A percentile compares a stretch with the other conserved stretches of the same genome.
These are phyloP conservation scores for Platichthys stellatus DNA, from an alignment of 2,113 vertebrate genomes.

Conservation along the genomic window DNA sequence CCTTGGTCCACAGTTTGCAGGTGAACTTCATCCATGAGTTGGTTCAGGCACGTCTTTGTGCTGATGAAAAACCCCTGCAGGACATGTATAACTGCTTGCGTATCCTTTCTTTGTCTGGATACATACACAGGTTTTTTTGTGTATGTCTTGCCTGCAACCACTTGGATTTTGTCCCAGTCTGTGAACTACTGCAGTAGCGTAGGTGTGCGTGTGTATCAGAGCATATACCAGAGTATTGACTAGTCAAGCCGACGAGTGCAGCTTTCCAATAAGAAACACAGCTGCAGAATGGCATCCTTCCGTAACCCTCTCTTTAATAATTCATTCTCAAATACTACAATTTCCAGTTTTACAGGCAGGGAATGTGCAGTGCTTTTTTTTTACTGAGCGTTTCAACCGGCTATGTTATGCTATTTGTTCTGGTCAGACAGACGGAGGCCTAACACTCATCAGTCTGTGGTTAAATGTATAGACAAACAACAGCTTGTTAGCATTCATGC, in stretches of 20 bases:
- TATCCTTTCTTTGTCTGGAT: conserved; percentile 86
- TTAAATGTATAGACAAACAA: conserved; percentile 12
- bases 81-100: conserved; percentile 99
- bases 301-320: not conserved
- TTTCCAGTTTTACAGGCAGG: too few species aligned
- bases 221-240: conserved; percentile 67
- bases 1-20: conserved; percentile 97
- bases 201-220: conserved; percentile 30
- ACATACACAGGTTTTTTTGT: not conserved
- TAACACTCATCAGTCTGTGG: not conserved
- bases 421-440: not conserved
- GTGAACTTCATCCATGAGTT: conserved; percentile 97
- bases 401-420: conserved; percentile 1
- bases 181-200: conserved; percentile 52
- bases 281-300: conserved; percentile 56
- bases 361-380: not conserved
- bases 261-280: conserved; percentile 68
- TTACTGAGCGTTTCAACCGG: conserved; percentile 10
- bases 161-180: conserved; percentile 52
- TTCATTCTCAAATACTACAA: too few species aligned
- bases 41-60: conserved; percentile 96
- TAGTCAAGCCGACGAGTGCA: conserved; percentile 45
- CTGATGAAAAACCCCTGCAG: conserved; percentile 98
- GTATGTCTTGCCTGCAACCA: conserved; percentile 13
- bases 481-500: conserved; percentile 27